Evolutionary conservation across 2,888 invertebrate genomes (phyloP), one percentile per base, ranked within the genome.

Genomic region (Volucella zonaria): DNA sequence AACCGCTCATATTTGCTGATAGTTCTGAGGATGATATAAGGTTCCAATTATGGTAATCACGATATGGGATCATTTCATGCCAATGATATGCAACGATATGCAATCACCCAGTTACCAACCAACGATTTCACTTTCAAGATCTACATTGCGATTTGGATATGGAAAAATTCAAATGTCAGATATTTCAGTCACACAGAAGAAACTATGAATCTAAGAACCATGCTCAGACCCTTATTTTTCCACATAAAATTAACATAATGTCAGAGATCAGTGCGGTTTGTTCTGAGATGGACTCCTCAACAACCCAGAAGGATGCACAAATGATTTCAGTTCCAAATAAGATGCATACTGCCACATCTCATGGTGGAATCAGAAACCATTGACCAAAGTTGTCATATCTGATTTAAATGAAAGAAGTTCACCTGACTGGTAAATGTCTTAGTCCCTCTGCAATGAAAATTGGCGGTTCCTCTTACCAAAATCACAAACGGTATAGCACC

Each of bases 401-500:
- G 31, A 31, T 4, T 31, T 6, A 31, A 31, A 6, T 31, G 31
- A 31, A 31, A 31, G 31, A 31, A 76, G 51, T 62, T 45, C 54
- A 52, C n/a, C 51, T 8, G 38, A 11, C 61, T 67, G n/a, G 18
- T 82, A 11, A 14, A 67, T 14, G 47, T 47, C 42, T 56, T 31
- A 40, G 61, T 12, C 31, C 43, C 70, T 67, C 38, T 18, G 49
- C 43, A 9, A 59, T 31, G 15, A 14, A 68, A 79, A 64, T 64
- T 78, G 78, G 67, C 68, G 74, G 67, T 43, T 47, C 58, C 64
- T 74, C 74, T 79, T 47, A 70, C 49, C 4, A 31, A 80, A 83
- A 83, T 74, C 79, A 79, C 68, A 75, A 79, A 80, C 83, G 76
- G 76, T 85, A 85, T 76, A 71, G 70, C 83, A 85, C 83, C 75